phyloP scores from a whole-genome alignment of 2,888 invertebrate species.

The Athripsodes cinereus region DNA sequence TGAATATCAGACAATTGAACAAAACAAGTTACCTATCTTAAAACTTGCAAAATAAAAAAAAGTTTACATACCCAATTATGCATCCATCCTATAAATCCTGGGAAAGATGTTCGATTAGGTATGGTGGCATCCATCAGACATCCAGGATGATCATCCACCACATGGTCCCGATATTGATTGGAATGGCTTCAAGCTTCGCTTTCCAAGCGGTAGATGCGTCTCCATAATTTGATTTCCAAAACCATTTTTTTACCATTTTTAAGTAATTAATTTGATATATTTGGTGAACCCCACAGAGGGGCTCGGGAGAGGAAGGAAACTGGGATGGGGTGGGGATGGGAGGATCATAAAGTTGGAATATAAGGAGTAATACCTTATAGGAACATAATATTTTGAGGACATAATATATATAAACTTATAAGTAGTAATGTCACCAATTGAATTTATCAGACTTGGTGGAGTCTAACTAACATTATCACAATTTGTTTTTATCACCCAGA shows the following conservation, averaged over 20 bases:
- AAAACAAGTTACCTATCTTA: no score
- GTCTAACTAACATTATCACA: conserved; percentile 18
- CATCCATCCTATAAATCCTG: no score
- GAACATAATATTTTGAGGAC: conserved; percentile 22
- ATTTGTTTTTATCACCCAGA: conserved; percentile 15
- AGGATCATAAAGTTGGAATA: not conserved
- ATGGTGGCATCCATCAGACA: no score
- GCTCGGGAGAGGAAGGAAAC: conserved; percentile 9
- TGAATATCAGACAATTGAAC: no score
- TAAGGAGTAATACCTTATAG: conserved; percentile 5
- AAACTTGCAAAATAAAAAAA: no score
- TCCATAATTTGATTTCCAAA: no score
- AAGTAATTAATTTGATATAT: conserved; percentile 11
- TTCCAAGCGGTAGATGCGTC: no score
- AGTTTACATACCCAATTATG: no score
- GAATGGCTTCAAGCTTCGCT: no score
- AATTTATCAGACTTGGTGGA: conserved; percentile 15
- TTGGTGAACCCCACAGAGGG: conserved; percentile 24
- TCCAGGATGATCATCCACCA: no score
- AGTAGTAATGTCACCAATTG: conserved; percentile 12
- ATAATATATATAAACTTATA: conserved; percentile 12
- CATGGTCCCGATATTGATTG: no score
- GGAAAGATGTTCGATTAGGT: no score
- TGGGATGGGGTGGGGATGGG: conserved; percentile 2
- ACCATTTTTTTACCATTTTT: not conserved